Percentiles rank a stretch among this genome's conserved stretches.
phyloP scores from a whole-genome alignment of 2,888 invertebrate genomes.

The Aphidius colemani region DNA sequence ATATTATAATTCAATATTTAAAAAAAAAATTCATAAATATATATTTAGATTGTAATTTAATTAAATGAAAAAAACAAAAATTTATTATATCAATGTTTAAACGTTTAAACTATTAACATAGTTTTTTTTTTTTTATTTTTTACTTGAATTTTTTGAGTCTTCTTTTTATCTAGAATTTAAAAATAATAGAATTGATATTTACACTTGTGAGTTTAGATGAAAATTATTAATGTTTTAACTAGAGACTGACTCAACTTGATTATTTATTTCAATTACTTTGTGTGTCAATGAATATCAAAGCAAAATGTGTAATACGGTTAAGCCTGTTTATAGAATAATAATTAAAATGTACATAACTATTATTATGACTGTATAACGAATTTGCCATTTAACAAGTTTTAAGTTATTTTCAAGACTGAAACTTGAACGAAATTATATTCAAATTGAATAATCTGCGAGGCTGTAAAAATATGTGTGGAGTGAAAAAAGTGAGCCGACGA shows the following conservation, averaged over 20 bases:
- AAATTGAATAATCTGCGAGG: slow-evolving; percentile 2
- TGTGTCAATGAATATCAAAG: not conserved
- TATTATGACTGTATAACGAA: too few species aligned
- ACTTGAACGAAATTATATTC: too few species aligned
- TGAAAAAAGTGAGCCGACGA: slow-evolving; percentile 33
- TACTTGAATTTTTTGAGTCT: not conserved
- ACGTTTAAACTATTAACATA: not conserved
- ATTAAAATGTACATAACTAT: too few species aligned
- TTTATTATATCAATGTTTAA: slow-evolving; percentile 11
- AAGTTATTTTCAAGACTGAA: too few species aligned
- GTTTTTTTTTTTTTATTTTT: not conserved
- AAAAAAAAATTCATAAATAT: not conserved
- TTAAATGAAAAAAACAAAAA: slow-evolving; percentile 15
- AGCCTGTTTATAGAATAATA: too few species aligned
- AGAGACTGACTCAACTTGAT: not conserved
- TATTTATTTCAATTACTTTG: not conserved
- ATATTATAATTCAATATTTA: not conserved
- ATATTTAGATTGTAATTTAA: slow-evolving; percentile 26
- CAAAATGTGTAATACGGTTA: not conserved
- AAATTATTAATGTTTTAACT: too few species aligned
- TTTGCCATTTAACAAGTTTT: too few species aligned
- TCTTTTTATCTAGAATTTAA: not conserved
- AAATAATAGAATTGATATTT: slow-evolving; percentile 19
- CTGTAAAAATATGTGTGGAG: slow-evolving; percentile 23
- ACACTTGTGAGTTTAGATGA: too few species aligned